Evolutionary conservation across 2,888 invertebrate genomes (phyloP).

Genomic region (Hirtodrosophila alboralis): DNA sequence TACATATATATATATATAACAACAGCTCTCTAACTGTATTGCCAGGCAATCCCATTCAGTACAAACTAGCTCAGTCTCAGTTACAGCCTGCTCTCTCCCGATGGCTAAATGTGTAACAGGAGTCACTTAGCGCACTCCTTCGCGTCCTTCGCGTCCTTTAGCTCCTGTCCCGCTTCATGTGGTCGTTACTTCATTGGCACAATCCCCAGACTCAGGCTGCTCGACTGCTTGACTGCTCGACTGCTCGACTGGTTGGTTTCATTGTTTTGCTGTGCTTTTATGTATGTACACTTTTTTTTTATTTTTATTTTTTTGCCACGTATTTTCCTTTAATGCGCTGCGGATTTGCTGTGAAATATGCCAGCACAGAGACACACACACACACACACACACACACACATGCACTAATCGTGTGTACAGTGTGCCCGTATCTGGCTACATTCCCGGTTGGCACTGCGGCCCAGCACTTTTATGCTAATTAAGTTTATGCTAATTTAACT

Average conservation of each 20-base stretch:
- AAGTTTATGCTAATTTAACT: conserved; percentile 79
- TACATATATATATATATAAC: too few relatives aligned
- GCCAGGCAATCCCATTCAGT: conserved; percentile 57
- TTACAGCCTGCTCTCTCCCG: conserved; percentile 5
- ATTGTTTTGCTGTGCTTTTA: conserved; percentile 71
- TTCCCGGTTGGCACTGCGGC: conserved; percentile 67
- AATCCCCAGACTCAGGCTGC: conserved; percentile 62
- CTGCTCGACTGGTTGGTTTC: conserved; percentile 51
- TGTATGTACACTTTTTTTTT: conserved; percentile 17
- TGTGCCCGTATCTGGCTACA: conserved; percentile 45
- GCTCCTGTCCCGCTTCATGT: conserved; percentile 27
- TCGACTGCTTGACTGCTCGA: conserved; percentile 25
- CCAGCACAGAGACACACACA: conserved; percentile 34
- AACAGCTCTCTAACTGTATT: conserved; percentile 49
- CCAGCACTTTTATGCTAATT: conserved; percentile 78
- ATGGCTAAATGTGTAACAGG: conserved; percentile 61
- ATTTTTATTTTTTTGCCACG: conserved; percentile 64
- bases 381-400: conserved; percentile 13
- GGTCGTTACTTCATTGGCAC: conserved; percentile 76
- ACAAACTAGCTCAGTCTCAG: conserved; percentile 27
- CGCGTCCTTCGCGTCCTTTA: conserved; percentile 5
- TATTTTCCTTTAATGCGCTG: conserved; percentile 78
- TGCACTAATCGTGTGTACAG: conserved; percentile 8
- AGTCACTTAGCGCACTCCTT: conserved; percentile 66
- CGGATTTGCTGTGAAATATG: conserved; percentile 77